Conservation (phyloP, 2,888 invertebrate genomes). For the Rhorus exstirpatorius region DNA sequence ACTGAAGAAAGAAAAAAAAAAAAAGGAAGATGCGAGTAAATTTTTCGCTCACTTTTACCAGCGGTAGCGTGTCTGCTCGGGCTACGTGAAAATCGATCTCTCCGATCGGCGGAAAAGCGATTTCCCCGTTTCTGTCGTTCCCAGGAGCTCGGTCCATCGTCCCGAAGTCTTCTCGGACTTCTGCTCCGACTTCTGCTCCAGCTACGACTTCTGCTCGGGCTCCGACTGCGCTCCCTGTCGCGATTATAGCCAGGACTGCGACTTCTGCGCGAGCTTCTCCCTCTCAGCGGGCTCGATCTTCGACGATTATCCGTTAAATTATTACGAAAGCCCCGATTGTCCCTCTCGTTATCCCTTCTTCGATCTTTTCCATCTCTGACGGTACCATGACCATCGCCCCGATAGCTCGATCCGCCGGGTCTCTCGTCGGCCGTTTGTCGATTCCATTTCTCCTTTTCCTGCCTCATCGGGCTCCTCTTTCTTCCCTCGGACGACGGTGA, state of each 20-base stretch:
- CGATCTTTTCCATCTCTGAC: slow-evolving; percentile 73
- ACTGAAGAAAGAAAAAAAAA: too few relatives aligned
- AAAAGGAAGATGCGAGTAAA: not conserved
- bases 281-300: slow-evolving; percentile 74
- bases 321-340: slow-evolving; percentile 60
- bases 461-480: slow-evolving; percentile 76
- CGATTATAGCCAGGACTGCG: slow-evolving; percentile 77
- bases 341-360: slow-evolving; percentile 73
- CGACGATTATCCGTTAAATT: slow-evolving; percentile 74
- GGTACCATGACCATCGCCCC: slow-evolving; percentile 65
- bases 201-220: slow-evolving; percentile 79
- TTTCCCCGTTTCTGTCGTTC: slow-evolving; percentile 65
- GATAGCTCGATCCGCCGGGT: slow-evolving; percentile 66
- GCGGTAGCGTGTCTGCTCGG: slow-evolving; percentile 71
- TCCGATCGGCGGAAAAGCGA: slow-evolving; percentile 75
- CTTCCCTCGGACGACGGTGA: slow-evolving; percentile 76
- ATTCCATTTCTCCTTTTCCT: slow-evolving; percentile 75
- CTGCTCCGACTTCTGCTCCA: slow-evolving; percentile 82
- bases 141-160: slow-evolving; percentile 71
- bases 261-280: slow-evolving; percentile 71
- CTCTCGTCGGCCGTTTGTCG: slow-evolving; percentile 70
- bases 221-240: slow-evolving; percentile 79
- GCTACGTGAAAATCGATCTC: slow-evolving; percentile 79
- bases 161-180: slow-evolving; percentile 80
- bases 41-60: slow-evolving; percentile 45